phyloP scores from a whole-genome alignment of 2,797 vertebrate genomes.

The Hippocampus kuda region DNA sequence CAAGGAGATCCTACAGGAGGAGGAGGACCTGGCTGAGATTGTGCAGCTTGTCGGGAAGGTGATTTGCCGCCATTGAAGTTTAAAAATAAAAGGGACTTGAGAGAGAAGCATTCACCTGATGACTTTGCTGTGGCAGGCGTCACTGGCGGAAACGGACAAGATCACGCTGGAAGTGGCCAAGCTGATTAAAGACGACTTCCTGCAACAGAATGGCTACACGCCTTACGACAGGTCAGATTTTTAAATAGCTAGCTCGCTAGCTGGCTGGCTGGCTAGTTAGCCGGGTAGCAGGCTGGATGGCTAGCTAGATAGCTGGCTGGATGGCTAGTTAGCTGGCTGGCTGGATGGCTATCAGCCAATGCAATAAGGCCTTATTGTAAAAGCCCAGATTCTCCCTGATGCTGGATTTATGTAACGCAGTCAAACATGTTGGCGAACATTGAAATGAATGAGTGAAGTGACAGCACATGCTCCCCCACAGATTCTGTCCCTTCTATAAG shows the following conservation, averaged over 20 bases:
- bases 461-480: constrained; percentile 31
- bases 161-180: constrained; percentile 97
- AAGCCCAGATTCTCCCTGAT: too few species aligned
- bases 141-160: constrained; percentile 94
- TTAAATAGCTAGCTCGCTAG: too few species aligned
- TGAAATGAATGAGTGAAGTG: too few species aligned
- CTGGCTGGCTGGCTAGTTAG: too few species aligned
- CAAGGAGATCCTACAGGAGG: constrained; percentile 97
- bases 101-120: background rate
- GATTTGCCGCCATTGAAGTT: constrained; percentile 9
- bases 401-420: too few species aligned
- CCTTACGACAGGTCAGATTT: constrained; percentile 83
- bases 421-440: too few species aligned
- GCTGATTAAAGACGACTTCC: constrained; percentile 97
- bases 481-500: constrained; percentile 98
- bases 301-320: too few species aligned
- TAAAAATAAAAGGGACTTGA: background rate
- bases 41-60: constrained; percentile 98
- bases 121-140: constrained; percentile 67
- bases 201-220: constrained; percentile 96
- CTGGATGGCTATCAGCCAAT: too few species aligned
- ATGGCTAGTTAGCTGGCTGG: too few species aligned
- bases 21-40: constrained; percentile 96
- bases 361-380: too few species aligned
- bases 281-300: too few species aligned